These are phyloP conservation scores for Synaphobranchus kaupii DNA, from an alignment of 2,797 vertebrate genomes.

Conservation along the genomic window DNA sequence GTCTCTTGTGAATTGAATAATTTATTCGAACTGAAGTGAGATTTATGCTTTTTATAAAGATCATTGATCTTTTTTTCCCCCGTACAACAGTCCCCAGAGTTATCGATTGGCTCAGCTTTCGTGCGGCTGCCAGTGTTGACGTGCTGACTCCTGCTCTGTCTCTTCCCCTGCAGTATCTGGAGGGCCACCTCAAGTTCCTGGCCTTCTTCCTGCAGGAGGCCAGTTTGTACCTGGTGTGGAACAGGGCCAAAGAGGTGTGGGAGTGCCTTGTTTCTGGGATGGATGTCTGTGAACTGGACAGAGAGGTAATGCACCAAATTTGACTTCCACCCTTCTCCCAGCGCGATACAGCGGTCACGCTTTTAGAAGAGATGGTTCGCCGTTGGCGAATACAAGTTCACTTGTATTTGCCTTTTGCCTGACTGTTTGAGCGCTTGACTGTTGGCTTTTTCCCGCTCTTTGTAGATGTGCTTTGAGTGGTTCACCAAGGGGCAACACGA, in stretches of 20 bases:
- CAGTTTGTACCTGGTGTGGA: constrained; percentile 97
- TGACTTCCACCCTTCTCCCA: background rate
- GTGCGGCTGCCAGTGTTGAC: background rate
- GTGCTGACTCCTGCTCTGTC: background rate
- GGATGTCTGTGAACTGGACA: constrained; percentile 93
- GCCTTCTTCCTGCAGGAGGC: constrained; percentile 99
- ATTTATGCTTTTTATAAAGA: background rate
- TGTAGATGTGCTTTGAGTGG: constrained; percentile 99
- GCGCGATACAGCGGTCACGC: too few relatives aligned
- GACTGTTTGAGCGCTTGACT: background rate
- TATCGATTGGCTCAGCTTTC: background rate
- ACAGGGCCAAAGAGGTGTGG: constrained; percentile 97
- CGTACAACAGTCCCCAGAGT: background rate
- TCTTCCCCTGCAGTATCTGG: constrained; percentile 85
- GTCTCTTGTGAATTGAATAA: background rate
- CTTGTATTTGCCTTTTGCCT: background rate
- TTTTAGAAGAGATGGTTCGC: background rate
- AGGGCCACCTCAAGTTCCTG: constrained; percentile 96
- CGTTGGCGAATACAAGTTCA: background rate
- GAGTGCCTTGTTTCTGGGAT: constrained; percentile 96
- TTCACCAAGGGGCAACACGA: constrained; percentile 99
- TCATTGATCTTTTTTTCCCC: background rate
- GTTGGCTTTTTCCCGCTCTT: constrained; percentile 28
- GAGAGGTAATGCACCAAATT: constrained; percentile 79
- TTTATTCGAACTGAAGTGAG: background rate